phyloP scores from a whole-genome alignment of 2,113 vertebrate genomes.

The Empidonax traillii region DNA sequence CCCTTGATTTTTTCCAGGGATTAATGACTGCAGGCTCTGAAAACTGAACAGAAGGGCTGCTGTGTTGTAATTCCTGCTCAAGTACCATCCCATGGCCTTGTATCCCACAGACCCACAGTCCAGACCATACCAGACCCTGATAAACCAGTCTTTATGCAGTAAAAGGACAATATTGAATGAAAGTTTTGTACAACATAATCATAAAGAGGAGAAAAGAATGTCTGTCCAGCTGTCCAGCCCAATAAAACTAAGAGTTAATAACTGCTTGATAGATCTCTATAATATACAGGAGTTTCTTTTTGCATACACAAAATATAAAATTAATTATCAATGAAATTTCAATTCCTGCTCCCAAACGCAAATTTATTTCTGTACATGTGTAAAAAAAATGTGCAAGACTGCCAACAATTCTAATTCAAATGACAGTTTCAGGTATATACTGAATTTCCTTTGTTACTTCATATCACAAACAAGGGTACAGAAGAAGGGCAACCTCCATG shows the following conservation, averaged over 20 bases:
- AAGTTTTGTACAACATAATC: neutral
- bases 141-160: neutral
- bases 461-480: neutral
- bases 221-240: neutral
- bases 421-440: neutral
- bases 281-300: neutral
- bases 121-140: neutral
- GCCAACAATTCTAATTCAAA: neutral
- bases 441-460: constrained; percentile 12
- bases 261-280: neutral
- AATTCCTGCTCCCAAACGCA: neutral
- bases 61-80: neutral
- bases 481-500: neutral
- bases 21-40: neutral
- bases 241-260: neutral
- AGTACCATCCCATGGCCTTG: neutral
- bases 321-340: neutral
- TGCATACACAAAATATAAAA: neutral
- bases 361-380: neutral
- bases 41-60: constrained; percentile 1
- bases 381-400: neutral
- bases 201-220: neutral
- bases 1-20: neutral
- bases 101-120: neutral
- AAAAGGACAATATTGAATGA: neutral